phyloP scores from a whole-genome alignment of 2,113 vertebrate genomes.

The Talpa occidentalis region DNA sequence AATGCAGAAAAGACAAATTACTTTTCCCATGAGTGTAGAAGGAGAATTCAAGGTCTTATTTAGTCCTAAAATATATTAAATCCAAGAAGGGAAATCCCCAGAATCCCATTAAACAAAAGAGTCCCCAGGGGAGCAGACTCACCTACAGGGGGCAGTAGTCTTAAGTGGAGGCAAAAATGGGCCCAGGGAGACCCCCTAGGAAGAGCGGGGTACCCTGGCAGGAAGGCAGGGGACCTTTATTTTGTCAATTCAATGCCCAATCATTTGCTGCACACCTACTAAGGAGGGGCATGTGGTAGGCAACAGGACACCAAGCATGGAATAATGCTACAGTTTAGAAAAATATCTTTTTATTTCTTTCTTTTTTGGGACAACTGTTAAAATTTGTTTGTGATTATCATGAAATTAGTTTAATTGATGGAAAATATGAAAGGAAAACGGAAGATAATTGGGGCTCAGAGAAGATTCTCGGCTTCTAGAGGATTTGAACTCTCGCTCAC shows the following conservation, averaged over 20 bases:
- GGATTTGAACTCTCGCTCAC: neutral
- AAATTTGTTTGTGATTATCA: neutral
- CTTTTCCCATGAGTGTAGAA: neutral
- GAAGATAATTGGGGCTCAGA: neutral
- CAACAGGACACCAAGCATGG: neutral
- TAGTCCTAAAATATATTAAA: neutral
- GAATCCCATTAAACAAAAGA: neutral
- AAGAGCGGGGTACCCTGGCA: neutral
- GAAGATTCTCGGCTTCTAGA: neutral
- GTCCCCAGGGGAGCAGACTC: neutral
- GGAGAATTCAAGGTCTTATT: neutral
- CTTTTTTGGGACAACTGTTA: neutral
- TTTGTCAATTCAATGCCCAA: neutral
- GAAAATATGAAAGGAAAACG: neutral
- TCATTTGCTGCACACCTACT: neutral
- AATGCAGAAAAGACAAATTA: neutral
- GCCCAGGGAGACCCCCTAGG: neutral
- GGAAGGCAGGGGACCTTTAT: too few relatives aligned
- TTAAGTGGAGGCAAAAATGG: neutral
- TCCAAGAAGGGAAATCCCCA: neutral
- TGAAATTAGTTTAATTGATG: slow-evolving; percentile 29
- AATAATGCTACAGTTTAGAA: neutral
- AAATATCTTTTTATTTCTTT: neutral
- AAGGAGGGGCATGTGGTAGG: neutral
- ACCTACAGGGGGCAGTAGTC: neutral